Evolutionary conservation across 2,888 invertebrate species (phyloP).

Genomic region (Calliopum simillimum): DNA sequence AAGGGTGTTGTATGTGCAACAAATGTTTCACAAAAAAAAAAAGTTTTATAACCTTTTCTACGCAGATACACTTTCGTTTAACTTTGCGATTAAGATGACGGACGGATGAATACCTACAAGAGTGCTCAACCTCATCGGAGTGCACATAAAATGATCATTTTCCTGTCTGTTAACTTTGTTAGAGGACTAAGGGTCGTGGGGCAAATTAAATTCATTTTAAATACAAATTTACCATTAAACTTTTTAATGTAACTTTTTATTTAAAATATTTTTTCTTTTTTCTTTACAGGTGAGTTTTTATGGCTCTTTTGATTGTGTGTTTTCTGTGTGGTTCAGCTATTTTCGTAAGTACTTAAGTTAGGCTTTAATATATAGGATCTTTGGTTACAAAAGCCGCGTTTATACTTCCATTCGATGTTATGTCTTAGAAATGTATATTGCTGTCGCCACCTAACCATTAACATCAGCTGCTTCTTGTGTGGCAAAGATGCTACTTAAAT

Average conservation of each 20-base stretch:
- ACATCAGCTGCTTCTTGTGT: no score
- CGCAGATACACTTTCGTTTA: constrained; percentile 6
- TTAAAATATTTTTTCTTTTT: neutral
- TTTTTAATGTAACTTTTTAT: constrained; percentile 18
- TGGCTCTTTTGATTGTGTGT: neutral
- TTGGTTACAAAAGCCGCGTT: no score
- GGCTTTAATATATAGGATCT: no score
- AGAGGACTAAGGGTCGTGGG: constrained; percentile 16
- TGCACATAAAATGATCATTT: constrained; percentile 30
- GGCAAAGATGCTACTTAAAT: no score
- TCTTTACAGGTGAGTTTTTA: neutral
- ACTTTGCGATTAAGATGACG: constrained; percentile 7
- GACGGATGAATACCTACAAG: neutral
- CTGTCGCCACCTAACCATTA: no score
- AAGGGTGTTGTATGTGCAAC: no score
- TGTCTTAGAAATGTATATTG: no score
- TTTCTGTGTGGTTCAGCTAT: no score
- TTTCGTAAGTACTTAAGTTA: no score
- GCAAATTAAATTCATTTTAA: constrained; percentile 22
- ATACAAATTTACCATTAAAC: constrained; percentile 13
- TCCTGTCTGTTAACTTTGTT: constrained; percentile 38
- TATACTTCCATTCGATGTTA: no score
- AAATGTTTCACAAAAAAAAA: no score
- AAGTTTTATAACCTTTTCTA: neutral
- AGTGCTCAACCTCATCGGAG: neutral